These are phyloP conservation scores for Synaphobranchus kaupii DNA, from an alignment of 2,797 vertebrate species.

Conservation along the genomic window DNA sequence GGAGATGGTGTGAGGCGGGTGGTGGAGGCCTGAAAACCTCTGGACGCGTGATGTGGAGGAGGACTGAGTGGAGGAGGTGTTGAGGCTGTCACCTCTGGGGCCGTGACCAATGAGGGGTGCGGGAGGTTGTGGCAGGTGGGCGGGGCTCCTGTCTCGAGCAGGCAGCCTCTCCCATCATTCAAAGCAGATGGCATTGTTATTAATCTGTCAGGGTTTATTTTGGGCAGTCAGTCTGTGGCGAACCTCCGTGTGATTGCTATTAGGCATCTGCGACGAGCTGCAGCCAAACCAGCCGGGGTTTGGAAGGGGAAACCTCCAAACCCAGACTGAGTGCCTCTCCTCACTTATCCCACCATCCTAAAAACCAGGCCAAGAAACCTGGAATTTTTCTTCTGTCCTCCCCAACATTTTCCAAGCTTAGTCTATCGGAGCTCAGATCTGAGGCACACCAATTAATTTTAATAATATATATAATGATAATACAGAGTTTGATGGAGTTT, in stretches of 20 bases:
- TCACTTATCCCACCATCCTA: conserved; percentile 26
- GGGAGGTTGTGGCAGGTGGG: conserved; percentile 35
- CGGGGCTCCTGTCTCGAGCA: conserved; percentile 35
- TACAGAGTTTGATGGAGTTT: neutral
- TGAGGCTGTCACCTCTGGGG: conserved; percentile 71
- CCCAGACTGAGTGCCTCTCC: conserved; percentile 58
- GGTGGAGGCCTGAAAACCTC: conserved; percentile 42
- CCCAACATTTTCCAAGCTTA: neutral
- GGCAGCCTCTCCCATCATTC: conserved; percentile 61
- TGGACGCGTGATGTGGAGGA: conserved; percentile 51
- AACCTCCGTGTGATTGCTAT: conserved; percentile 67
- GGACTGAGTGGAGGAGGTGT: conserved; percentile 70
- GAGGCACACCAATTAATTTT: too few species aligned
- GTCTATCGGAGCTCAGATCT: neutral
- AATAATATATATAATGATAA: too few species aligned
- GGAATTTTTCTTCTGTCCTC: conserved; percentile 36
- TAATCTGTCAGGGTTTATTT: conserved; percentile 72
- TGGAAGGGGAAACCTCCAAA: conserved; percentile 62
- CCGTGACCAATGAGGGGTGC: conserved; percentile 55
- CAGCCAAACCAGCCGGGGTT: conserved; percentile 69
- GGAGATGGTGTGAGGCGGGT: neutral
- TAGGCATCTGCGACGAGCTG: conserved; percentile 68
- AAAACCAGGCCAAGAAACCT: conserved; percentile 42
- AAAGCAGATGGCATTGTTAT: conserved; percentile 73
- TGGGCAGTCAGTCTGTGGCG: conserved; percentile 69